These are phyloP conservation scores for Telmatochromis sp. DNA, from an alignment of 2,113 vertebrate species.

Conservation along the genomic window DNA sequence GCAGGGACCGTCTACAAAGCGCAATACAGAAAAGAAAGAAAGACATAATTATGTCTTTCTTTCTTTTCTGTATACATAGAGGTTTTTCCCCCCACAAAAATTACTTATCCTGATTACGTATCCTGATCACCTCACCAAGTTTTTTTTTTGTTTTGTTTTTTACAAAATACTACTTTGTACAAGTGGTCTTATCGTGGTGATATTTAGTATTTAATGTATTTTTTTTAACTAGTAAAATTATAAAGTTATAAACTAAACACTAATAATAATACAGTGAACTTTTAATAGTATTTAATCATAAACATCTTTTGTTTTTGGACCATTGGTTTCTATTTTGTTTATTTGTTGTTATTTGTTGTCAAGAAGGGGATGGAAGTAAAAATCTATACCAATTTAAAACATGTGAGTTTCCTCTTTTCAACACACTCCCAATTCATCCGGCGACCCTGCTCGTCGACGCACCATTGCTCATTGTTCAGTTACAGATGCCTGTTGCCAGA, in stretches of 20 bases:
- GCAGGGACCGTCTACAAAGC: neutral
- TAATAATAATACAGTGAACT: neutral
- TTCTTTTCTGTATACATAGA: neutral
- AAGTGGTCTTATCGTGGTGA: neutral
- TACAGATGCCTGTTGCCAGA: neutral
- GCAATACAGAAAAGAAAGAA: neutral
- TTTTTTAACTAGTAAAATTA: neutral
- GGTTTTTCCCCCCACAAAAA: neutral
- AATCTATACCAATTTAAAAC: too few relatives aligned
- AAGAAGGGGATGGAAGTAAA: too few relatives aligned
- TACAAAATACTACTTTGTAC: neutral
- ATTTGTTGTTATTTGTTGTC: too few relatives aligned
- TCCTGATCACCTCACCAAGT: neutral
- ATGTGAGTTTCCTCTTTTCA: neutral
- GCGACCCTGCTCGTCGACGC: neutral
- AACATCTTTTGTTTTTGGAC: neutral
- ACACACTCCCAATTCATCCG: neutral
- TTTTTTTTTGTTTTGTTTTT: neutral
- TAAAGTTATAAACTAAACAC: neutral
- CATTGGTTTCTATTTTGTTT: neutral
- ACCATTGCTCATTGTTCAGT: neutral
- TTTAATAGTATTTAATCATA: neutral
- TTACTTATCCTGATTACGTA: neutral
- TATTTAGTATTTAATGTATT: neutral
- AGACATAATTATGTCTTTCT: neutral